These are phyloP conservation scores for Sandelia bainsii DNA, from an alignment of 2,797 vertebrate species.

Conservation along the genomic window DNA sequence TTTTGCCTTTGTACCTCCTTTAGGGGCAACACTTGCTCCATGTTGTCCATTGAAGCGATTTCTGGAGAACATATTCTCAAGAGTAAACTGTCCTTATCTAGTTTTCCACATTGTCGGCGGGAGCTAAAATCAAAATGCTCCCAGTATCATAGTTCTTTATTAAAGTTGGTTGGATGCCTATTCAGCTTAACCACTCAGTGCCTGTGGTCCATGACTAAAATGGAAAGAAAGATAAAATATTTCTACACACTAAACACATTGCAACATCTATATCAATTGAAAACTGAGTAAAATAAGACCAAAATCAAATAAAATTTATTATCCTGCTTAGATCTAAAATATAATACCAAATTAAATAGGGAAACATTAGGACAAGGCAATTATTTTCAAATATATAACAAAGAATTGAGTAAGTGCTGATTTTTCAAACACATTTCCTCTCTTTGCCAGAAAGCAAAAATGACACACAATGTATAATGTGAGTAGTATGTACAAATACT, in stretches of 20 bases:
- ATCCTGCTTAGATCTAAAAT: too few species aligned
- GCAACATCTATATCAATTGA: not conserved
- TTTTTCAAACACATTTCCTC: slow-evolving; percentile 53
- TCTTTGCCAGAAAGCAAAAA: slow-evolving; percentile 35
- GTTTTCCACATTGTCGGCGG: slow-evolving; percentile 47
- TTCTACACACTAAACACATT: slow-evolving; percentile 16
- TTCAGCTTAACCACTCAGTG: slow-evolving; percentile 45
- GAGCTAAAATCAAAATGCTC: slow-evolving; percentile 35
- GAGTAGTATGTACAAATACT: not conserved
- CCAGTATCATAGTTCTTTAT: slow-evolving; percentile 37
- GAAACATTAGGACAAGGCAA: not conserved
- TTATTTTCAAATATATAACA: not conserved
- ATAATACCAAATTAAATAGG: not conserved
- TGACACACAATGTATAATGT: not conserved
- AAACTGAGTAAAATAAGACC: slow-evolving; percentile 18
- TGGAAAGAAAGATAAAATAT: slow-evolving; percentile 50
- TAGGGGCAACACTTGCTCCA: slow-evolving; percentile 81
- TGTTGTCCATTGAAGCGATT: slow-evolving; percentile 89
- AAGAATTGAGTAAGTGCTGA: not conserved
- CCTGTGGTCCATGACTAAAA: slow-evolving; percentile 65
- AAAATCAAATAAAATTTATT: too few species aligned
- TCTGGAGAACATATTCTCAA: slow-evolving; percentile 88
- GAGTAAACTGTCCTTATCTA: slow-evolving; percentile 44
- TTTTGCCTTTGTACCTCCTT: slow-evolving; percentile 83
- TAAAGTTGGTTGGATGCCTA: slow-evolving; percentile 22